Base-by-base conservation (phyloP, 92 coral and sea anemone species). In the Epizoanthus scotinus region DNA sequence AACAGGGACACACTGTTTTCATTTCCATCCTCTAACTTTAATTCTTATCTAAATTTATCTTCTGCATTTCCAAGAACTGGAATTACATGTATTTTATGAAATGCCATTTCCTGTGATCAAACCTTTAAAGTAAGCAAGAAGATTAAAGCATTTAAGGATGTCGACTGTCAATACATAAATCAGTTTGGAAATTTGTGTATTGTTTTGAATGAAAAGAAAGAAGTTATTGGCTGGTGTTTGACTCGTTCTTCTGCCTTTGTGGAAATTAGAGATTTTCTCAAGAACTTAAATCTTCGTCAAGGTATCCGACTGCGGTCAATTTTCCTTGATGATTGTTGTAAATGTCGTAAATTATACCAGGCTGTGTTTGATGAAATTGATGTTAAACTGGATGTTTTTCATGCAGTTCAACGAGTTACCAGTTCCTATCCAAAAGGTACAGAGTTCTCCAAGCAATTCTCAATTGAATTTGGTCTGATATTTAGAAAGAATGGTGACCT, bases 351-450 rank as follows among this genome's bases (percentile, higher is more conserved):
- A 5, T 49, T 47, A 53, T 63, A 63, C 50, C 79, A 86, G 66
- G 53, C 70, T 1, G 68, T 82, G 24, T 53, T 86, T 54, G 86
- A 78, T 14, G 50, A 86, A 6, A 36, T 44, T 13, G 60, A 74
- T 22, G 78, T 86, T 20, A 82, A 81, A 54, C 83, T 86, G 20
- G 89, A 85, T 26, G 9, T 85, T 8, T 81, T 81, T 19, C 90
- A 86, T 60, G 90, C 86, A 14, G 78, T 81, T 0, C 82, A 86
- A 44, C 83, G 79, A 2, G 81, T 82, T 19, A 81, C 83, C 2
- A 64, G 52, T 44, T 54, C 77, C 0, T 21, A 71, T 20, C 83
- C 79, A 6, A 81, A 82, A 70, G 61, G 85, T 9, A 82, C 70
- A 5, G 61, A 58, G 12, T 74, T 83, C 5, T 55, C 56, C 3